A percentile compares a stretch with the other conserved stretches of the same genome.
phyloP scores from a whole-genome alignment of 2,113 vertebrate species.

The Poecile atricapillus region DNA sequence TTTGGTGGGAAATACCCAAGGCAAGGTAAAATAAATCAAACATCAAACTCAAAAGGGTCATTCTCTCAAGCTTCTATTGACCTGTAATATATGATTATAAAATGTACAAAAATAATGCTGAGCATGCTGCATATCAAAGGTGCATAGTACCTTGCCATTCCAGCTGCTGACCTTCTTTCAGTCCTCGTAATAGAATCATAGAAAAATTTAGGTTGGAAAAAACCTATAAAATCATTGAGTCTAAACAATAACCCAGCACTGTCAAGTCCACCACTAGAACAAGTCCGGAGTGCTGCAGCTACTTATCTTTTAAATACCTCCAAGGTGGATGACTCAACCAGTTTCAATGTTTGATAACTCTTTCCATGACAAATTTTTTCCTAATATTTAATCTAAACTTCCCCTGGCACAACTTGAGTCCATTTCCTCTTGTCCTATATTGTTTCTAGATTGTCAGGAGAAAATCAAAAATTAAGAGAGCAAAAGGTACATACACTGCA shows the following conservation, averaged over 20 bases:
- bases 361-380: background rate
- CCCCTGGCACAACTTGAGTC: background rate
- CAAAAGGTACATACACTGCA: background rate
- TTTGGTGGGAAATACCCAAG: background rate
- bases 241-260: background rate
- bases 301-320: background rate
- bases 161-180: background rate
- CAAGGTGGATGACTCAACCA: background rate
- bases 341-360: background rate
- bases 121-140: background rate
- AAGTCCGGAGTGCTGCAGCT: background rate
- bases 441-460: conserved; percentile 7
- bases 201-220: background rate
- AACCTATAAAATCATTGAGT: background rate
- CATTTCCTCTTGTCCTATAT: background rate
- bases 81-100: background rate
- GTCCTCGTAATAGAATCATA: background rate
- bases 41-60: background rate
- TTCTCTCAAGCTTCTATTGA: background rate
- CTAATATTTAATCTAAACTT: background rate
- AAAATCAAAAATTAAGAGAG: background rate
- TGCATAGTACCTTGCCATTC: background rate
- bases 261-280: background rate
- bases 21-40: background rate
- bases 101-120: background rate